Conservation (phyloP, 2,797 vertebrate species). For the Thamnophis elegans region DNA sequence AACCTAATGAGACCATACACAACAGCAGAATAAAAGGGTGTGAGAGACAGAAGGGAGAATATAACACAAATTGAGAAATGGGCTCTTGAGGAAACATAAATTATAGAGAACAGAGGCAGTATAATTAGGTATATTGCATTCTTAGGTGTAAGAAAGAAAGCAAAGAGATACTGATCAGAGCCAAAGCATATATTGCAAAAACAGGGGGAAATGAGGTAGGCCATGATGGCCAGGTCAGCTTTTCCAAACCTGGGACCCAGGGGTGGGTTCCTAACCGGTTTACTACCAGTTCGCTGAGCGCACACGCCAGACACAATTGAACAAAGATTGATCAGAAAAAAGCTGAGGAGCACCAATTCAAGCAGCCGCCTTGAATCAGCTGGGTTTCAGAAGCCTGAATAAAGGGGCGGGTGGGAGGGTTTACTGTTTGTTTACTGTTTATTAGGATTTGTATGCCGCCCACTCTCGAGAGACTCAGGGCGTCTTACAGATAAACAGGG, state of each 20-base stretch:
- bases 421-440: too few species aligned
- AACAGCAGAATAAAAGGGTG: not conserved
- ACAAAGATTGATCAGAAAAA: too few species aligned
- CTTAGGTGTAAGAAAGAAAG: constrained; percentile 11
- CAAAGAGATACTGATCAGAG: not conserved
- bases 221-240: not conserved
- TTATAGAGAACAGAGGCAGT: not conserved
- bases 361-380: too few species aligned
- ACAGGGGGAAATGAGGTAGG: not conserved
- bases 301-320: too few species aligned
- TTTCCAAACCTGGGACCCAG: not conserved
- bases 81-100: not conserved
- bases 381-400: too few species aligned
- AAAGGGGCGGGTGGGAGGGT: too few species aligned
- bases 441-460: too few species aligned
- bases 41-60: constrained; percentile 11
- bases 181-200: not conserved
- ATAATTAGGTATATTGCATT: constrained; percentile 9
- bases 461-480: too few species aligned
- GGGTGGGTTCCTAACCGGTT: too few species aligned
- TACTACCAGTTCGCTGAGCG: too few species aligned
- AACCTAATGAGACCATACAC: constrained; percentile 9
- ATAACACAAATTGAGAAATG: not conserved
- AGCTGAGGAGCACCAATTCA: too few species aligned
- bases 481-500: too few species aligned